Percentiles rank a stretch among this genome's conserved stretches.
Conservation (phyloP, 2,888 invertebrate species). For the Terebella lapidaria region DNA sequence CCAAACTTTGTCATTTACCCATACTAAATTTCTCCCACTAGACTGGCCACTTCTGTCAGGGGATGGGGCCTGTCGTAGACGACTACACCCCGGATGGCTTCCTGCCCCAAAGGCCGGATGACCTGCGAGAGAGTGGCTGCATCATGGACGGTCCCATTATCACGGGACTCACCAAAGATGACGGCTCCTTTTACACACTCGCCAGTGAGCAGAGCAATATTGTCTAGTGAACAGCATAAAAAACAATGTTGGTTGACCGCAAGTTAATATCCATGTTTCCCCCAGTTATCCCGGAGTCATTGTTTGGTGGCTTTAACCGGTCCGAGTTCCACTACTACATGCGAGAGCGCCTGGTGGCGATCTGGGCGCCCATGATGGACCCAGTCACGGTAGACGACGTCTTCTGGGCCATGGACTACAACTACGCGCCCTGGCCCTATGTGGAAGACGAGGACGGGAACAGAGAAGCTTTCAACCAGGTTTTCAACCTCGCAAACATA, state of each 20-base stretch:
- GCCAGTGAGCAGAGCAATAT: background rate
- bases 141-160: slow-evolving; percentile 14
- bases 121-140: slow-evolving; percentile 13
- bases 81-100: slow-evolving; percentile 18
- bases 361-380: background rate
- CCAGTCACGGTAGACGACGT: background rate
- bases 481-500: too few species aligned
- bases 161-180: slow-evolving; percentile 16
- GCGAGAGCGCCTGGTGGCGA: background rate
- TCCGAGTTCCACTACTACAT: background rate
- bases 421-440: background rate
- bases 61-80: slow-evolving; percentile 23
- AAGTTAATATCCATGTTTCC: too few species aligned
- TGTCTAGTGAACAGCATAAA: too few species aligned
- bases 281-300: background rate
- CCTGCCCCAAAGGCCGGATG: slow-evolving; percentile 12
- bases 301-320: background rate
- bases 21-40: slow-evolving; percentile 12
- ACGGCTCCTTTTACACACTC: slow-evolving; percentile 21
- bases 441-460: background rate
- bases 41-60: slow-evolving; percentile 25
- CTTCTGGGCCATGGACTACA: background rate
- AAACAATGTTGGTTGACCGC: too few species aligned
- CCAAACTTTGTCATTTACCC: too few species aligned
- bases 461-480: background rate